Evolutionary conservation across 2,888 invertebrate species (phyloP).

Genomic region (Pterostichus niger): DNA sequence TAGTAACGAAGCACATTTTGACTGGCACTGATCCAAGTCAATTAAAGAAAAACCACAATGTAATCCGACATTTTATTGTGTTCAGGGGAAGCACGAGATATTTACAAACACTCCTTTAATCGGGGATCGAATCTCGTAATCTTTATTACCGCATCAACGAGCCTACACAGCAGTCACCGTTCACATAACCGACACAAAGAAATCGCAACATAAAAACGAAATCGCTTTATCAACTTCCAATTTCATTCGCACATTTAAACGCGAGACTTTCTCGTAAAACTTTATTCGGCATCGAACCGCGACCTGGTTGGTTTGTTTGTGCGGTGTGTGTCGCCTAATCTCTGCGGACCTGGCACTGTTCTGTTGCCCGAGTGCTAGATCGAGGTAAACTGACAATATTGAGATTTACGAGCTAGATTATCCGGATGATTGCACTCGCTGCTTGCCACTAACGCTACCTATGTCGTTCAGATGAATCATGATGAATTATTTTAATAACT

Average conservation of each 20-base stretch:
- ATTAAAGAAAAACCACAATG: slow-evolving; percentile 57
- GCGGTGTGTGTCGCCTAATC: slow-evolving; percentile 17
- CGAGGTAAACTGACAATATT: slow-evolving; percentile 72
- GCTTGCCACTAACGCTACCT: neutral
- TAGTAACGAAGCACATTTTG: slow-evolving; percentile 21
- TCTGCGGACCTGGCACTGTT: slow-evolving; percentile 67
- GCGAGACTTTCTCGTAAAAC: slow-evolving; percentile 55
- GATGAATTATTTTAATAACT: slow-evolving; percentile 3
- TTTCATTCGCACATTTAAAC: slow-evolving; percentile 61
- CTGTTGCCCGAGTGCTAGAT: slow-evolving; percentile 68
- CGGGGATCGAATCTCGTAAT: slow-evolving; percentile 55
- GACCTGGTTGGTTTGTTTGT: slow-evolving; percentile 8
- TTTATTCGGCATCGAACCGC: slow-evolving; percentile 44
- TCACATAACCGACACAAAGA: slow-evolving; percentile 45
- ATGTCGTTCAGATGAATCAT: slow-evolving; percentile 3
- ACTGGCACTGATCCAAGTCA: slow-evolving; percentile 52
- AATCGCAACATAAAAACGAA: slow-evolving; percentile 54
- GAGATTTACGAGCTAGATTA: slow-evolving; percentile 73
- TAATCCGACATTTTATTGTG: slow-evolving; percentile 58
- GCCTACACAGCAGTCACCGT: slow-evolving; percentile 51
- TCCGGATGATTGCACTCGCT: slow-evolving; percentile 53
- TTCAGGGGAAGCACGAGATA: slow-evolving; percentile 44
- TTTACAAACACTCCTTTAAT: slow-evolving; percentile 58
- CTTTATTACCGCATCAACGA: slow-evolving; percentile 52
- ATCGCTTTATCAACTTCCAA: slow-evolving; percentile 60